phyloP scores from a whole-genome alignment of 2,888 invertebrate species.

The Hypselothyrea guttata region DNA sequence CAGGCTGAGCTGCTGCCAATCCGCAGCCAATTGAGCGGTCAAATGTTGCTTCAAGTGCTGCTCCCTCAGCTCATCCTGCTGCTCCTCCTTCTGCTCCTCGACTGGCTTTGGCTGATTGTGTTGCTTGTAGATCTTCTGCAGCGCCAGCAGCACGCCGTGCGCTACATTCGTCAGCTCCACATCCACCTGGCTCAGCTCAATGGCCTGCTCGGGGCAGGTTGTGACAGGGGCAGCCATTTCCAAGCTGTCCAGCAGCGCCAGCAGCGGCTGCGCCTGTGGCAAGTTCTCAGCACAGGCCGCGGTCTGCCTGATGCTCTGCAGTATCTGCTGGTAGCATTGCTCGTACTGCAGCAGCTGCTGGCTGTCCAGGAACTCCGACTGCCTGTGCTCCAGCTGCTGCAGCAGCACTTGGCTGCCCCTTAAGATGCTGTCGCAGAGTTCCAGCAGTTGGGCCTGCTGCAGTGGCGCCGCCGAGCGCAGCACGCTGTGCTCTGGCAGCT shows the following conservation, averaged over 20 bases:
- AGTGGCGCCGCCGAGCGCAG: constrained; percentile 44
- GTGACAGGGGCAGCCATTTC: background rate
- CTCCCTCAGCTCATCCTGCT: constrained; percentile 78
- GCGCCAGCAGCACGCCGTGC: constrained; percentile 83
- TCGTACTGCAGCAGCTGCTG: constrained; percentile 53
- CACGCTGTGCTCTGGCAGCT: constrained; percentile 53
- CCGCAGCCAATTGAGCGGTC: constrained; percentile 85
- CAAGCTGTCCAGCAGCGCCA: constrained; percentile 55
- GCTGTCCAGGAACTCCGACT: constrained; percentile 73
- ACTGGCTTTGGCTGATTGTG: constrained; percentile 76
- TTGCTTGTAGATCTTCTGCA: constrained; percentile 85
- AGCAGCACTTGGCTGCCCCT: constrained; percentile 56
- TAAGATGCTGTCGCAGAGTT: constrained; percentile 56
- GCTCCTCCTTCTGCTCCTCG: constrained; percentile 25
- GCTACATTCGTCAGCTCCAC: constrained; percentile 83
- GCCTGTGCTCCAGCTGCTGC: constrained; percentile 60
- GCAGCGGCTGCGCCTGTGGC: constrained; percentile 74
- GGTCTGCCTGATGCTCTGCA: constrained; percentile 40
- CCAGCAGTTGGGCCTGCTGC: constrained; percentile 42
- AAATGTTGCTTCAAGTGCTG: constrained; percentile 87
- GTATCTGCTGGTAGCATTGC: constrained; percentile 47
- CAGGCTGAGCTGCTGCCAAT: constrained; percentile 85
- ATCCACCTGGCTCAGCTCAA: constrained; percentile 72
- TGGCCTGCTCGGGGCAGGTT: background rate
- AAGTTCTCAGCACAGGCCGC: constrained; percentile 49